Percentiles rank a stretch among this genome's conserved stretches.
phyloP scores from a whole-genome alignment of 2,113 vertebrate species.

The Heterotilapia buettikoferi region DNA sequence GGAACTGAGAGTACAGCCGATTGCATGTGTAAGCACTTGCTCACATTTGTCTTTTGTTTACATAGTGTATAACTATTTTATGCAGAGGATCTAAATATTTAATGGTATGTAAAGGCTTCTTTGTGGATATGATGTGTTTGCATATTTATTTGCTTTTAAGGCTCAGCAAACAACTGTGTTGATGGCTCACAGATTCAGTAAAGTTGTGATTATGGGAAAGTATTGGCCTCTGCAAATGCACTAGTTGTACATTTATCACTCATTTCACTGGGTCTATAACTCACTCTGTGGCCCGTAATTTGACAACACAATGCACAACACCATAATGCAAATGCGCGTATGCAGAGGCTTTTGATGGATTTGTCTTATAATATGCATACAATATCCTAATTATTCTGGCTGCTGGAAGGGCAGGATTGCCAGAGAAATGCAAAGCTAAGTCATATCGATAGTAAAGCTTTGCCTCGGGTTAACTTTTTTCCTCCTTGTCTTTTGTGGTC shows the following conservation, averaged over 20 bases:
- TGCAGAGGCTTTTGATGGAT: constrained; percentile 38
- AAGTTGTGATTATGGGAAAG: constrained; percentile 44
- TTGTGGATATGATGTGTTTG: constrained; percentile 46
- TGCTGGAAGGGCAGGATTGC: neutral
- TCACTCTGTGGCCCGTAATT: constrained; percentile 8
- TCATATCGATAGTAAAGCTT: neutral
- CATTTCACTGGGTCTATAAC: constrained; percentile 31
- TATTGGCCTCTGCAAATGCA: constrained; percentile 36
- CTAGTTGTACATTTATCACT: constrained; percentile 36
- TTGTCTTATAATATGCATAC: constrained; percentile 22
- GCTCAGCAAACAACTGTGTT: constrained; percentile 22
- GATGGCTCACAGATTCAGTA: constrained; percentile 41
- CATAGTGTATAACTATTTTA: constrained; percentile 23
- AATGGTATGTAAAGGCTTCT: constrained; percentile 38
- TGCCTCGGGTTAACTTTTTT: neutral
- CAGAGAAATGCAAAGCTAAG: neutral
- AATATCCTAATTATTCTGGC: constrained; percentile 26
- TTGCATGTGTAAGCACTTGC: neutral
- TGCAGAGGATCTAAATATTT: constrained; percentile 52
- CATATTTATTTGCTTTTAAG: constrained; percentile 63
- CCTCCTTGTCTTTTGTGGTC: neutral
- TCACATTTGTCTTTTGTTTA: constrained; percentile 13
- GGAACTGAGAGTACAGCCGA: neutral
- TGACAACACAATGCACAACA: constrained; percentile 22
- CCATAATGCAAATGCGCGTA: constrained; percentile 35